Conservation (phyloP, 2,888 invertebrate species). For the Pilophorus perplexus region DNA sequence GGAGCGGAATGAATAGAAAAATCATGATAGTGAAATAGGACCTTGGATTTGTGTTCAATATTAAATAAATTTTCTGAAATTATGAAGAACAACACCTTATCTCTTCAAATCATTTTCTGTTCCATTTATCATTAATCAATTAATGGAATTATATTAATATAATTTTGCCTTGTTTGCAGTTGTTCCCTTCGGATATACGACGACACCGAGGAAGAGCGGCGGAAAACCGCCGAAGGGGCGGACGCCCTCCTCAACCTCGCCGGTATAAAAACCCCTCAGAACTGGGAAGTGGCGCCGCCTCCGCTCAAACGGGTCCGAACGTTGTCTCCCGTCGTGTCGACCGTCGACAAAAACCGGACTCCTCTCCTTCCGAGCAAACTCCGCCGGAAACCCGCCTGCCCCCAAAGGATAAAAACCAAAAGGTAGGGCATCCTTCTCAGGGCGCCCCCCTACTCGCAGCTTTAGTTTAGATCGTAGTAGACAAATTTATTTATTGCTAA, state of each 20-base stretch:
- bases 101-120: no score
- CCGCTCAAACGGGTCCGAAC: conserved; percentile 35
- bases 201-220: conserved; percentile 58
- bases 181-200: conserved; percentile 43
- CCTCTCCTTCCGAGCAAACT: conserved; percentile 30
- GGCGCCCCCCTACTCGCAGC: conserved; percentile 26
- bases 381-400: conserved; percentile 37
- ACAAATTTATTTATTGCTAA: conserved; percentile 38
- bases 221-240: conserved; percentile 74
- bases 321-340: conserved; percentile 22
- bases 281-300: conserved; percentile 5
- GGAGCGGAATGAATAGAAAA: no score
- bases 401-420: conserved; percentile 36
- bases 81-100: no score
- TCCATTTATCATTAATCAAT: no score
- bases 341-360: conserved; percentile 7
- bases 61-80: no score
- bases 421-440: conserved; percentile 27
- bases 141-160: no score
- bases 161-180: no score
- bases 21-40: no score
- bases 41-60: no score
- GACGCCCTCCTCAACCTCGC: conserved; percentile 75
- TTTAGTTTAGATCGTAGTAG: conserved; percentile 36
- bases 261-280: conserved; percentile 56